Conservation (phyloP, 2,888 invertebrate genomes). For the Leptopterna dolabrata region DNA sequence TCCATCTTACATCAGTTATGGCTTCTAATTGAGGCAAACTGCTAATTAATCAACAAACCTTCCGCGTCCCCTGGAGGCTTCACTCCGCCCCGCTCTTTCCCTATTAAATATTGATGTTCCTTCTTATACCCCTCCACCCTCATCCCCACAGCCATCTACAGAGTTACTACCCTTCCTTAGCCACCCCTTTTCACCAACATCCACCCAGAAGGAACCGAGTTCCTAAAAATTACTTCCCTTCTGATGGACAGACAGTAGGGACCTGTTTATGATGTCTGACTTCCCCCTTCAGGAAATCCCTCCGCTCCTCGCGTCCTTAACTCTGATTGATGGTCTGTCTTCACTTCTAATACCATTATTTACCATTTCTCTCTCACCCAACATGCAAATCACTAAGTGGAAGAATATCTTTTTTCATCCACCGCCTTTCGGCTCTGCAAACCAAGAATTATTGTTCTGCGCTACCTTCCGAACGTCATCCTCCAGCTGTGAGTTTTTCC, state of each 20-base stretch:
- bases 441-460: constrained; percentile 49
- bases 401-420: constrained; percentile 39
- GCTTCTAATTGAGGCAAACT: constrained; percentile 61
- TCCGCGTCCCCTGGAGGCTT: constrained; percentile 50
- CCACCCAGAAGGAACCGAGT: constrained; percentile 11
- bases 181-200: background rate
- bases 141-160: constrained; percentile 8
- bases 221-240: constrained; percentile 49
- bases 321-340: constrained; percentile 56
- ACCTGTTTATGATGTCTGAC: constrained; percentile 57
- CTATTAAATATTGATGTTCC: constrained; percentile 56
- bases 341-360: constrained; percentile 56
- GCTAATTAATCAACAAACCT: constrained; percentile 61
- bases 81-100: constrained; percentile 37
- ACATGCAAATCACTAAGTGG: constrained; percentile 53
- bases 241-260: constrained; percentile 55
- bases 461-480: constrained; percentile 34
- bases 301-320: constrained; percentile 40
- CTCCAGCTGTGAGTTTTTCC: constrained; percentile 43
- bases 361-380: constrained; percentile 53
- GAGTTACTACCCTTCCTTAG: constrained; percentile 20
- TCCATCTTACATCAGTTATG: constrained; percentile 61
- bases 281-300: constrained; percentile 46
- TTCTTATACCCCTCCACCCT: constrained; percentile 26
- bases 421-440: constrained; percentile 28